A percentile compares a stretch with the other conserved stretches of the same genome.
These are phyloP conservation scores for Hydropsyche betteni DNA, from an alignment of 2,888 invertebrate genomes.

Conservation along the genomic window DNA sequence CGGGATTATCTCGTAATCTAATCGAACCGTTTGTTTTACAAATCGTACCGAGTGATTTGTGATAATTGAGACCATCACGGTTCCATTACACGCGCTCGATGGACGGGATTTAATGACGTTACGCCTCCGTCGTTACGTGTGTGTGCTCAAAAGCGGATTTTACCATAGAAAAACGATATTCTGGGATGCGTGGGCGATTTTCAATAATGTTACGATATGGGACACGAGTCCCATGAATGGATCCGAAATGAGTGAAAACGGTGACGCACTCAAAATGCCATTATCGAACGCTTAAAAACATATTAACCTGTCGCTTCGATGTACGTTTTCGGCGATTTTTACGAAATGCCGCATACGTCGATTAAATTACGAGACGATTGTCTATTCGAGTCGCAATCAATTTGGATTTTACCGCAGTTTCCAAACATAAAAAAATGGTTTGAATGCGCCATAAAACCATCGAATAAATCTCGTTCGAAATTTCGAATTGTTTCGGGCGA, in stretches of 20 bases:
- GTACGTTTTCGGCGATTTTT: too few relatives aligned
- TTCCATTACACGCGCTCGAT: background rate
- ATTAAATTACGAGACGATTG: too few relatives aligned
- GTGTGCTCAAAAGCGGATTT: too few relatives aligned
- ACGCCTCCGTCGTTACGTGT: too few relatives aligned
- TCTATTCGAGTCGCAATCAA: too few relatives aligned
- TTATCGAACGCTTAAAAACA: conserved; percentile 18
- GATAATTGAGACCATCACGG: too few relatives aligned
- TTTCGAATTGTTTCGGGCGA: background rate
- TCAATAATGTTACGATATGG: background rate
- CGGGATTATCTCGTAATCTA: background rate
- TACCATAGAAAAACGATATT: too few relatives aligned
- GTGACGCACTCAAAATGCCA: conserved; percentile 9
- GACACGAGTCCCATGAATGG: conserved; percentile 2
- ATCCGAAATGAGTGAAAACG: conserved; percentile 1
- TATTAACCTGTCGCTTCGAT: conserved; percentile 13
- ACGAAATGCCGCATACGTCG: too few relatives aligned
- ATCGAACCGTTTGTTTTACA: background rate
- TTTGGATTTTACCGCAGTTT: too few relatives aligned
- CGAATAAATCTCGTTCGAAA: background rate
- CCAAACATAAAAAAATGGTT: too few relatives aligned
- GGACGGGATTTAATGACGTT: too few relatives aligned
- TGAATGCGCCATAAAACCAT: background rate
- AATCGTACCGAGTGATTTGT: background rate
- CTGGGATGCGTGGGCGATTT: conserved; percentile 1